Conservation (phyloP, 2,888 invertebrate genomes). For the Eupithecia subfuscata region DNA sequence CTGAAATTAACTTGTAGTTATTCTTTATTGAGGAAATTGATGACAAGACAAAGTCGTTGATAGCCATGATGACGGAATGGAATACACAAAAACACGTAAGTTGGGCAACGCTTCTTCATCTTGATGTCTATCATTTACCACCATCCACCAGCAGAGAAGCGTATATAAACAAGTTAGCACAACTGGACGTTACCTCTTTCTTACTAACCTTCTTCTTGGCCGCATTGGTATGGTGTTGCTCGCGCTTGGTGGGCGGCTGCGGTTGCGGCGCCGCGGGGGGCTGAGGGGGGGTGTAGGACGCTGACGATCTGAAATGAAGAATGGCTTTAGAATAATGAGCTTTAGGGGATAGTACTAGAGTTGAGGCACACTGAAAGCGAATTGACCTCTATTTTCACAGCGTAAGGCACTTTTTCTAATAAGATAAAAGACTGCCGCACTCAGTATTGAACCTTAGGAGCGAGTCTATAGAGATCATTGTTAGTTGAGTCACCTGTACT, state of each 20-base stretch:
- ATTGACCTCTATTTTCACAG: neutral
- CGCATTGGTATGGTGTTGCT: slow-evolving; percentile 66
- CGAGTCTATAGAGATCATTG: neutral
- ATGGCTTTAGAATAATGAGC: neutral
- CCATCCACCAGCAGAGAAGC: slow-evolving; percentile 25
- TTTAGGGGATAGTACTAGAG: neutral
- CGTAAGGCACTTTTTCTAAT: neutral
- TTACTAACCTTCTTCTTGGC: slow-evolving; percentile 74
- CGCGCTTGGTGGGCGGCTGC: slow-evolving; percentile 68
- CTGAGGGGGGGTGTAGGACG: slow-evolving; percentile 62
- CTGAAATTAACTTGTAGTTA: neutral
- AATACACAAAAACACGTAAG: neutral
- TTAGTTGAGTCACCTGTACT: slow-evolving; percentile 57
- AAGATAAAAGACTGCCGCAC: neutral
- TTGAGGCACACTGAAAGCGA: neutral
- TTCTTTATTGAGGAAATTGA: neutral
- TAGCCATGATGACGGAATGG: neutral
- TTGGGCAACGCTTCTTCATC: neutral
- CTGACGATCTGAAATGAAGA: slow-evolving; percentile 52
- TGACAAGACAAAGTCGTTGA: neutral
- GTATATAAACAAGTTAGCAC: slow-evolving; percentile 35
- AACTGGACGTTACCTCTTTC: slow-evolving; percentile 45
- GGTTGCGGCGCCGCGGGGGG: slow-evolving; percentile 51
- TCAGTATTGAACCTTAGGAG: neutral
- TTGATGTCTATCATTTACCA: neutral